Percentiles rank a stretch among this genome's conserved stretches.
phyloP scores from a whole-genome alignment of 1,140 invertebrate species.

The Heliothis subflexa region DNA sequence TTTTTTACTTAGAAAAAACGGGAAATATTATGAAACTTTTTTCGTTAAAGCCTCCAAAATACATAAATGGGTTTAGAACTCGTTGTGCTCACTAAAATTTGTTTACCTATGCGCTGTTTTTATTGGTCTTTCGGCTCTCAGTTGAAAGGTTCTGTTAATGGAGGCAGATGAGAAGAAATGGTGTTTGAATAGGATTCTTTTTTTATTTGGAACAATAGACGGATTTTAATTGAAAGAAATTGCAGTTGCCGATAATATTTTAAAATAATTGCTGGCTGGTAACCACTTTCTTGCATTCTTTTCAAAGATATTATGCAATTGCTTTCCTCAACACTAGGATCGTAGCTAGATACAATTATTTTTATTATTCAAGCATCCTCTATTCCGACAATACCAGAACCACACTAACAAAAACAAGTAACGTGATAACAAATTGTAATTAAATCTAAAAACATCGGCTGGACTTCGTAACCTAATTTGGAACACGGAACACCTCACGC shows the following conservation, averaged over 20 bases:
- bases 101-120: slow-evolving; percentile 53
- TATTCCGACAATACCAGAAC: too few species aligned
- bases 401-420: neutral
- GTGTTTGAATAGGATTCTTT: slow-evolving; percentile 8
- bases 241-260: neutral
- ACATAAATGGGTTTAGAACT: slow-evolving; percentile 74
- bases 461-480: slow-evolving; percentile 26
- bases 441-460: slow-evolving; percentile 32
- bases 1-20: slow-evolving; percentile 77
- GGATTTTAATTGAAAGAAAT: neutral
- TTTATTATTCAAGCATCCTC: too few species aligned
- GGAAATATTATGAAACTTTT: slow-evolving; percentile 78
- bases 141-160: slow-evolving; percentile 43
- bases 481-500: slow-evolving; percentile 11
- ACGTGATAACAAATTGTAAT: slow-evolving; percentile 34
- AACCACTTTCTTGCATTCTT: too few species aligned
- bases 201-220: neutral
- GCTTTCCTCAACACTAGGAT: too few species aligned
- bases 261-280: too few species aligned
- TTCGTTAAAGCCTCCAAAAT: slow-evolving; percentile 75
- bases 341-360: too few species aligned
- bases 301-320: too few species aligned
- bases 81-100: slow-evolving; percentile 56
- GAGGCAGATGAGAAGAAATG: slow-evolving; percentile 11
- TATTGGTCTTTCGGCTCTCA: slow-evolving; percentile 49